Base-by-base conservation (phyloP, 1,140 invertebrate species). In the Sitophilus oryzae region DNA sequence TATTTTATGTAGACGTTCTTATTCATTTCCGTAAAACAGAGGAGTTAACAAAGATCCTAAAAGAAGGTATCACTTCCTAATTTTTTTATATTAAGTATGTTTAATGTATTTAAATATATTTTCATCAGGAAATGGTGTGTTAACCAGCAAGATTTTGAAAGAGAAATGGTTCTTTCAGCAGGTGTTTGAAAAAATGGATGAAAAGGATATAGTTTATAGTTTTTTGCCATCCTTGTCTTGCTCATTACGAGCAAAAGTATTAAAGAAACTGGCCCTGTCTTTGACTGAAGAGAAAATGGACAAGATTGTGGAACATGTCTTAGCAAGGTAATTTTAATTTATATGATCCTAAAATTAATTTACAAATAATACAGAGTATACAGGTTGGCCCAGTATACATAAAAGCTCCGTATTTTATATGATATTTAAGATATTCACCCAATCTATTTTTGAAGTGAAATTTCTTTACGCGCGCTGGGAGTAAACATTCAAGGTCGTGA, bases 81-180 rank as follows among this genome's bases (percentile, higher is more conserved):
- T n/a, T n/a, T n/a, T n/a, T n/a, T n/a, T n/a, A n/a, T n/a, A n/a
- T n/a, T n/a, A n/a, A n/a, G 11, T 30, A 30, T 30, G 11, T 30
- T 6, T 30, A 30, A 30, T 30, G 11, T 30, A 30, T 30, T 6
- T 30, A 30, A 6, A 30, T 30, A 30, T 30, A 30, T 6, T 30
- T 11, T 6, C 25, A 30, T 30, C 25, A 45, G 42, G 51, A 23
- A 46, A 45, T 34, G 49, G 38, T 16, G 40, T 43, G 14, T 35
- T 43, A 11, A 36, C 30, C 3, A 52, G 49, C 38, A 25, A 18
- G n/a, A 52, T 52, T n/a, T 35, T 52, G 18, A 52, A 52, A 35
- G 20, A 52, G 18, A 52, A 52, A 43, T 52, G 49, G 49, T 42
- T 52, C 25, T 43, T 52, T 43, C 15, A 52, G 30, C 38, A 52